Evolutionary conservation across 2,797 vertebrate genomes (phyloP).

Genomic region (Chiroxiphia lanceolata): DNA sequence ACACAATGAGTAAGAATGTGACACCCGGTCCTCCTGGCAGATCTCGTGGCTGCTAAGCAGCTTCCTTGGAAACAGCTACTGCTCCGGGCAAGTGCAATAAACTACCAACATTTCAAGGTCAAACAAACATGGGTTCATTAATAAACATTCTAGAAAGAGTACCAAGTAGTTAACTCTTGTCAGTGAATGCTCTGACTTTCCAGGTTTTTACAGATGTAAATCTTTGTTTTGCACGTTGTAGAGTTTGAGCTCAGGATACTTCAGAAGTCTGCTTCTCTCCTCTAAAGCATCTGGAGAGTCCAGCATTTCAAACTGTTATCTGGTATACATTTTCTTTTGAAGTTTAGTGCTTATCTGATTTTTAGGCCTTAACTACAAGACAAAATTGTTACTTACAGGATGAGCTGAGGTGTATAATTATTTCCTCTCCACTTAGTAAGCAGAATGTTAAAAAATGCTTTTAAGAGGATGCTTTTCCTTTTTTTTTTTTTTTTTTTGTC

Average conservation of each 20-base stretch:
- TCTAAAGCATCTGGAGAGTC: neutral
- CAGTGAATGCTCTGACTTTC: neutral
- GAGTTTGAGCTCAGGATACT: neutral
- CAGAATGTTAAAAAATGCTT: neutral
- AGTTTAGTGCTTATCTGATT: neutral
- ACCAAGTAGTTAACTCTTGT: neutral
- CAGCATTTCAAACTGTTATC: neutral
- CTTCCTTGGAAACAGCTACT: neutral
- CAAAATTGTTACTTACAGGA: neutral
- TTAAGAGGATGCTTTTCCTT: neutral
- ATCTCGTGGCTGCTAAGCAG: neutral
- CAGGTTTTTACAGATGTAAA: neutral
- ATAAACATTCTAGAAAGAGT: neutral
- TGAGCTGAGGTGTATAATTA: neutral
- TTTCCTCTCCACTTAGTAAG: neutral
- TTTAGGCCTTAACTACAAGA: neutral
- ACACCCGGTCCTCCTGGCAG: conserved; percentile 45
- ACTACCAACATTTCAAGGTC: conserved; percentile 45
- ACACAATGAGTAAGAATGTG: conserved; percentile 51
- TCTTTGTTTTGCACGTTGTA: neutral
- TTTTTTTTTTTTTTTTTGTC: neutral
- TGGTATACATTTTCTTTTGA: neutral
- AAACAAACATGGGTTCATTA: neutral
- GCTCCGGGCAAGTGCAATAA: neutral
- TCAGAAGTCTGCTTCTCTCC: neutral